A percentile compares a stretch with the other conserved stretches of the same genome.
Evolutionary conservation across 2,113 vertebrate species (phyloP).

Genomic region (Turnix velox): DNA sequence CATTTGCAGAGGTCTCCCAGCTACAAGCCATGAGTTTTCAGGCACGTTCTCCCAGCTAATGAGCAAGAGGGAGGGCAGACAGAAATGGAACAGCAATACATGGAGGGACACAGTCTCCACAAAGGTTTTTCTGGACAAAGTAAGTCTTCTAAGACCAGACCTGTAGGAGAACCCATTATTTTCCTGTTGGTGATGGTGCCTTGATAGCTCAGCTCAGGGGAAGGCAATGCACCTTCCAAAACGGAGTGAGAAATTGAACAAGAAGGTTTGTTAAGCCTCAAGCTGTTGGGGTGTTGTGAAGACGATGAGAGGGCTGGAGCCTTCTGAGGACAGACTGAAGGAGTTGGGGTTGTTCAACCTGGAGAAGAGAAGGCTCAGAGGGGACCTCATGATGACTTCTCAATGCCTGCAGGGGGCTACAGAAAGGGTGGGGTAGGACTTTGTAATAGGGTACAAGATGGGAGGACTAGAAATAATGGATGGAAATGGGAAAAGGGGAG

Average conservation of each 20-base stretch:
- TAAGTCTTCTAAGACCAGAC: not conserved
- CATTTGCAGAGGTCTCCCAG: not conserved
- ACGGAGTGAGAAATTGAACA: not conserved
- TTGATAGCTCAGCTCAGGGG: not conserved
- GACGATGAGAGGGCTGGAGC: no score
- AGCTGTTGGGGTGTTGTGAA: not conserved
- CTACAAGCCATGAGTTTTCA: not conserved
- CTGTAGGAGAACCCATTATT: not conserved
- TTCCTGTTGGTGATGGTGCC: not conserved
- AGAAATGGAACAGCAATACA: not conserved
- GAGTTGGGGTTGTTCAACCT: no score
- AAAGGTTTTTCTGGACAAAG: not conserved
- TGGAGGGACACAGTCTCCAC: not conserved
- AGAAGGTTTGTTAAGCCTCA: not conserved
- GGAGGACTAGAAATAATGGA: no score
- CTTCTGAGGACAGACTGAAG: no score
- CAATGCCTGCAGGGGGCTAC: no score
- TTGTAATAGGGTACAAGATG: no score
- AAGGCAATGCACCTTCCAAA: not conserved
- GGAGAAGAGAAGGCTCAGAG: no score
- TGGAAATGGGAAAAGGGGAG: no score
- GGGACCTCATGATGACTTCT: no score
- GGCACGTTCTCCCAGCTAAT: not conserved
- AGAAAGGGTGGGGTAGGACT: no score
- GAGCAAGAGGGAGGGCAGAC: not conserved